Base-by-base conservation (phyloP, 1,140 invertebrate genomes). In the Argopecten irradians region DNA sequence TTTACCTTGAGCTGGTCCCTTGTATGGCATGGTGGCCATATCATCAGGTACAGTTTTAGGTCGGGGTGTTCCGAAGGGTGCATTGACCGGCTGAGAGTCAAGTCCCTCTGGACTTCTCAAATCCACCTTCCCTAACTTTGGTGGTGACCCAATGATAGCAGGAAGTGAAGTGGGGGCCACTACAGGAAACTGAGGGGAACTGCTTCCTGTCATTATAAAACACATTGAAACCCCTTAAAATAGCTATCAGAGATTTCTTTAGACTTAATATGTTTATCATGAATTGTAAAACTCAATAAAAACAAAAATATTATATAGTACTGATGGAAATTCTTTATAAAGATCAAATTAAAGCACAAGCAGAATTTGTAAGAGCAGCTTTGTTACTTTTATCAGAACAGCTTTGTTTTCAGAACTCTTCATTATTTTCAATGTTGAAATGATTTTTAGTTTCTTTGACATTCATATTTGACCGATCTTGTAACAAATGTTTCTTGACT, bases 61-160 rank as follows among this genome's bases (percentile, higher is more conserved):
- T 83, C 90, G 84, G n/a, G 71, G 86, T 32, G 84, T 55, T 36
- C 97, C 97, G 92, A 97, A 97, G 32, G 97, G 96, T 82, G 92
- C 89, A 82, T 89, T 84, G 34, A 93, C 86, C 19, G 91, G 91
- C 39, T 90, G 55, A 35, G 88, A 35, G 9, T 89, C 89, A 41
- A 87, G 86, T 46, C 89, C 87, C 35, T 91, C 91, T 36, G 82
- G 82, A 82, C 83, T 85, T 82, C 19, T 82, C 83, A 55, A 71
- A 7, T 33, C 84, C 39, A 46, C 82, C n/a, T 83, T 82, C 43
- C 84, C 82, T 84, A 85, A 91, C 89, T 90, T 95, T 93, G 90
- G 96, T 97, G 96, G 95, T 92, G 96, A 95, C 96, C 97, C 89
- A 96, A 97, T 86, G 96, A 96, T 95, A 16, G 94, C 95, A 83